phyloP scores from a whole-genome alignment of 2,113 vertebrate genomes.

The Oophaga pumilio region DNA sequence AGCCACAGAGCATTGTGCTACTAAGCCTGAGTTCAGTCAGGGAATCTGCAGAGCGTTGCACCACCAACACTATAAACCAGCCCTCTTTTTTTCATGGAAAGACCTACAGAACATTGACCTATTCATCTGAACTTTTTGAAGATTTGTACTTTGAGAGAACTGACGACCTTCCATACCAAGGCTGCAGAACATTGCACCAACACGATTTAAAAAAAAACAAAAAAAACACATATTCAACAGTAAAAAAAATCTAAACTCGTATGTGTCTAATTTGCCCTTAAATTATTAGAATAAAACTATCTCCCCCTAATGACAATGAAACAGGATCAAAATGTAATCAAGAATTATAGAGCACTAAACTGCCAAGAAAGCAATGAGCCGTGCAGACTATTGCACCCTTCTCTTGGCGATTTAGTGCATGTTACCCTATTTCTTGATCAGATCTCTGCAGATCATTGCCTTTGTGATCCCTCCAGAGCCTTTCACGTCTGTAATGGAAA shows the following conservation, averaged over 20 bases:
- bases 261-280: neutral
- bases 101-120: neutral
- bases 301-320: neutral
- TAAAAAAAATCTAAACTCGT: no score
- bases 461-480: neutral
- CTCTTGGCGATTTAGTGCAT: neutral
- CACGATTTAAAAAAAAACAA: no score
- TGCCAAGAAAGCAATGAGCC: neutral
- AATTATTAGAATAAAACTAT: neutral
- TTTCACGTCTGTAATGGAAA: neutral
- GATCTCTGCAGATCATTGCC: neutral
- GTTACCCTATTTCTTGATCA: neutral
- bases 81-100: neutral
- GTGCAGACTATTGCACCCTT: slow-evolving; percentile 10
- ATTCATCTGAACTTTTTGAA: no score
- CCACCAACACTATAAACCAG: neutral
- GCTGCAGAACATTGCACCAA: neutral
- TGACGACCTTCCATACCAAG: no score
- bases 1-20: neutral
- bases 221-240: no score
- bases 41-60: slow-evolving; percentile 16
- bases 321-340: neutral
- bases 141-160: no score
- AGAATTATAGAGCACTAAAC: neutral
- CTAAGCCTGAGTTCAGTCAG: neutral